A percentile compares a stretch with the other conserved stretches of the same genome.
These are phyloP conservation scores for Zoanthus gigantus DNA, from an alignment of 92 coral and sea anemone genomes.

Conservation along the genomic window DNA sequence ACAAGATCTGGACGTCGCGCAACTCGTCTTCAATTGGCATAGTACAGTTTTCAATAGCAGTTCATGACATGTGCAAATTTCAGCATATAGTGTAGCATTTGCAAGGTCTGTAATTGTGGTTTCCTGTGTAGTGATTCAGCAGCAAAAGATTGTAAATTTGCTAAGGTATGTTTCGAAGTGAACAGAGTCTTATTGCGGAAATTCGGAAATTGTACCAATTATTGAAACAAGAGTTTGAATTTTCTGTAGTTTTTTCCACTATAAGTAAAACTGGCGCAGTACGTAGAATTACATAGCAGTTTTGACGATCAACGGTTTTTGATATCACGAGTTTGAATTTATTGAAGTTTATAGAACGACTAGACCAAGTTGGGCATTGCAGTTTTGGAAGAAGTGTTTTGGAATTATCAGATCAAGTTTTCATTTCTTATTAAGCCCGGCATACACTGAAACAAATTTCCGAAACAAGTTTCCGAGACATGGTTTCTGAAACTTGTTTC, in stretches of 20 bases:
- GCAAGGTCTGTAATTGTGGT: constrained; percentile 5
- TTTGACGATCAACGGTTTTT: not conserved
- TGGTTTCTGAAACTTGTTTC: no score
- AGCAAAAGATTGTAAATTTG: not conserved
- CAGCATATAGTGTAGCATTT: constrained; percentile 1
- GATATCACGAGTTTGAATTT: not conserved
- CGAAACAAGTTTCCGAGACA: no score
- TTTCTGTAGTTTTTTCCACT: not conserved
- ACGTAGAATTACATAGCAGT: not conserved
- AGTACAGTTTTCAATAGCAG: not conserved
- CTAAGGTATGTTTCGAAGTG: not conserved
- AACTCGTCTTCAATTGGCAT: constrained; percentile 1
- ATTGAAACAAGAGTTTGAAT: not conserved
- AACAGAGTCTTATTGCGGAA: not conserved
- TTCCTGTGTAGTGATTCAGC: constrained; percentile 6
- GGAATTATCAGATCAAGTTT: not conserved
- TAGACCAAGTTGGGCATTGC: not conserved
- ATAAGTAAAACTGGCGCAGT: not conserved
- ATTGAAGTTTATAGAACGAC: not conserved
- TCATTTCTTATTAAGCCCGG: not conserved
- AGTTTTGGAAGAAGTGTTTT: not conserved
- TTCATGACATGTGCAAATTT: not conserved
- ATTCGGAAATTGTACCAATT: no score
- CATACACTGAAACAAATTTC: no score
- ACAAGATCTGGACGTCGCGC: constrained; percentile 25